Conservation (phyloP, 2,888 invertebrate genomes). For the Latrodectus hesperus region DNA sequence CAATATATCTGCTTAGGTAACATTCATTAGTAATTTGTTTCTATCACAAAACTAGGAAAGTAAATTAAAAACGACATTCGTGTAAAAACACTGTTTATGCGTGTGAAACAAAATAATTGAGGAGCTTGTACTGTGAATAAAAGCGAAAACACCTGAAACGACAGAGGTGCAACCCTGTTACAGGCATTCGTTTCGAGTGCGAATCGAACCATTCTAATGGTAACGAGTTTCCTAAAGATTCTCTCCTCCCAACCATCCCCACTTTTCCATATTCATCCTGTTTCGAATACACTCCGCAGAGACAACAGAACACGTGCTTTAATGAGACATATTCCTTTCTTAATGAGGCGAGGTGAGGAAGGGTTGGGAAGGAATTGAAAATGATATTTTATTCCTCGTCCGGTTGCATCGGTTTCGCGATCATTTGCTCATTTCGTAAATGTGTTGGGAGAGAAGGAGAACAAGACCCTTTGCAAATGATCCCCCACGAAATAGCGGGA, state of each 20-base stretch:
- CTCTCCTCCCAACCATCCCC: too few relatives aligned
- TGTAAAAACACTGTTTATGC: too few relatives aligned
- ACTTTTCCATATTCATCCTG: background rate
- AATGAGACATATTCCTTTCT: background rate
- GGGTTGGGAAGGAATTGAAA: background rate
- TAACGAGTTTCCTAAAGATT: background rate
- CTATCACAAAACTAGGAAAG: too few relatives aligned
- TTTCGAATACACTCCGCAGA: background rate
- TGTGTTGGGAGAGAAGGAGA: background rate
- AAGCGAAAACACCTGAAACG: too few relatives aligned
- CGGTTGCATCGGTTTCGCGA: background rate
- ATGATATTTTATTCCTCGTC: constrained; percentile 1
- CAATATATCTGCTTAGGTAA: too few relatives aligned
- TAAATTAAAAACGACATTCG: too few relatives aligned
- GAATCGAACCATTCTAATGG: constrained; percentile 2
- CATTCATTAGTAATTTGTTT: too few relatives aligned
- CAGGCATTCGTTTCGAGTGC: background rate
- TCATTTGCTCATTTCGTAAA: constrained; percentile 9
- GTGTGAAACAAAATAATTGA: too few relatives aligned
- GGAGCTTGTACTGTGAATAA: too few relatives aligned
- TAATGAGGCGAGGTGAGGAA: background rate
- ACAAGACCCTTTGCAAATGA: constrained; percentile 18
- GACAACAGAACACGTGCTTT: background rate
- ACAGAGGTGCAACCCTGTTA: too few relatives aligned
- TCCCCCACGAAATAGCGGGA: constrained; percentile 7